A percentile compares a stretch with the other conserved stretches of the same genome.
Conservation (phyloP, 2,113 vertebrate genomes). For the Centrocercus urophasianus region DNA sequence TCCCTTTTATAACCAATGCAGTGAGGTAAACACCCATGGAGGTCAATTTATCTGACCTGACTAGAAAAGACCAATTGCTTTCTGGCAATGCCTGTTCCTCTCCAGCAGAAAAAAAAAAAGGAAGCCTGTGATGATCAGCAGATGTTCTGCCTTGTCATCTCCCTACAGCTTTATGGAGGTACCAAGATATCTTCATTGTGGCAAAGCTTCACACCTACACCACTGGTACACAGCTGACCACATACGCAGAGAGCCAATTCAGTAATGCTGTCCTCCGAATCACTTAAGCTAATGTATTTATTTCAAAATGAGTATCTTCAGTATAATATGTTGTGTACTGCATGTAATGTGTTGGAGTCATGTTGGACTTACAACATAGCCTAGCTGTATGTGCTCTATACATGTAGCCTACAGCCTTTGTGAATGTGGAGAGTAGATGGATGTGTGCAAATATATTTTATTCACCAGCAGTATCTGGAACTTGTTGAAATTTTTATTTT, state of each 20-base stretch:
- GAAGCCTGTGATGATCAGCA: not conserved
- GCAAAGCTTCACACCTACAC: not conserved
- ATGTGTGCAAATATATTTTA: constrained; percentile 32
- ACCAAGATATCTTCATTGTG: not conserved
- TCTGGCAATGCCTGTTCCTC: not conserved
- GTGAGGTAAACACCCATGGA: not conserved
- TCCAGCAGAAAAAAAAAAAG: not conserved
- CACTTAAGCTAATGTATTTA: not conserved
- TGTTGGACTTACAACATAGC: not conserved
- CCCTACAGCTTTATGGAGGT: not conserved
- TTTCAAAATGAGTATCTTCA: not conserved
- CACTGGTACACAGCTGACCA: not conserved
- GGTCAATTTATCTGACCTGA: not conserved
- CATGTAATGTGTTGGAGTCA: not conserved
- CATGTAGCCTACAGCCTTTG: not conserved
- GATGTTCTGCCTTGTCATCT: not conserved
- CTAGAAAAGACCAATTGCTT: not conserved
- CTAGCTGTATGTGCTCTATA: not conserved
- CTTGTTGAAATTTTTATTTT: constrained; percentile 59
- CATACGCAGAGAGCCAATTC: not conserved
- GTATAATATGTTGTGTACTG: not conserved
- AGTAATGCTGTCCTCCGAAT: not conserved
- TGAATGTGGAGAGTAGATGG: not conserved
- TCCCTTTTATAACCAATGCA: not conserved
- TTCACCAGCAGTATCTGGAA: constrained; percentile 27